Evolutionary conservation across 2,888 invertebrate species (phyloP), one percentile per base, ranked within the genome.

Genomic region (Pantelozetes paolii): DNA sequence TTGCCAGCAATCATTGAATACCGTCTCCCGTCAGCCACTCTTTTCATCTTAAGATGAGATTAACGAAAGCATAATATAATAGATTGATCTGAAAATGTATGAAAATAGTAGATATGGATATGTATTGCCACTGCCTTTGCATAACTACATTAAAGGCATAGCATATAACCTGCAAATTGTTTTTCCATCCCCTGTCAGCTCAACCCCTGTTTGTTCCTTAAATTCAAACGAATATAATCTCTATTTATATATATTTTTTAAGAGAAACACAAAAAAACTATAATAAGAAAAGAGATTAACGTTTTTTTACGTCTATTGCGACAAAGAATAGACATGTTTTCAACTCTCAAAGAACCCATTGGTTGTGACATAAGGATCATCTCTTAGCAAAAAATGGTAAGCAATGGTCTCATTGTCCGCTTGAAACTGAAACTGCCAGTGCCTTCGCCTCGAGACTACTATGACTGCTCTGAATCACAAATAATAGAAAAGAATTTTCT

Each of bases 301-400:
- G n/a, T n/a, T 69, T 69, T 69, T 69, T 69, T 69, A 30, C 59
- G 5, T 67, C 13, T 30, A 67, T 11, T 30, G 62, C 67, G 11
- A 67, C 36, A 15, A 45, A 57, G 71, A 57, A 54, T 32, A 71
- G 71, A 71, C 71, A 71, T 71, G 71, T 71, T 71, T 71, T 71
- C 57, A 50, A 71, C 54, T 48, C 18, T 30, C 13, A 30, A 50
- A 50, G 48, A 57, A 71, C 1, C 71, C n/a, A 57, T 71, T 45
- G 54, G 13, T 30, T 71, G 23, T 71, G 71, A 71, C 50, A 71
- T 57, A 54, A 50, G 57, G 54, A 71, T 71, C 71, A 71, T 71
- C 71, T 70, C 36, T 30, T 26, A 30, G 26, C 42, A 62, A 67
- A 69, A 69, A 59, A 69, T 20, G 69, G 45, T 69, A 42, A 20